Conservation (phyloP, 2,888 invertebrate species). For the Napeogenes inachia region DNA sequence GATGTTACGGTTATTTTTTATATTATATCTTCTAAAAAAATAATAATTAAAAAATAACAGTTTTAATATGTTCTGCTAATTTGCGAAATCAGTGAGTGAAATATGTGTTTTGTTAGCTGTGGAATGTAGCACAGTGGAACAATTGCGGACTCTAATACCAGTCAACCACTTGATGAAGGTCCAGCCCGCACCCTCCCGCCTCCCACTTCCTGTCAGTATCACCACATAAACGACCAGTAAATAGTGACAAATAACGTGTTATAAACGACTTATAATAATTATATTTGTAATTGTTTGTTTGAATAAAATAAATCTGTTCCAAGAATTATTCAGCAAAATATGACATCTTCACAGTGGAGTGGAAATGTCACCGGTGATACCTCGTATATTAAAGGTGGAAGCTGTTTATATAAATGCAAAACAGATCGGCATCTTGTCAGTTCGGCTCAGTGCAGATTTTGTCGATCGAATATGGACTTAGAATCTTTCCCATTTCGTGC, state of each 20-base stretch:
- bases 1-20: no score
- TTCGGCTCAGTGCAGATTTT: slow-evolving; percentile 71
- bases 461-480: slow-evolving; percentile 77
- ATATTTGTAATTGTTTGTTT: slow-evolving; percentile 7
- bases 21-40: not conserved
- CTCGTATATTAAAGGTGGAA: slow-evolving; percentile 65
- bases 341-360: slow-evolving; percentile 8
- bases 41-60: not conserved
- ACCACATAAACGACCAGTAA: slow-evolving; percentile 33
- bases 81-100: slow-evolving; percentile 68
- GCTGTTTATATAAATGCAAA: slow-evolving; percentile 78
- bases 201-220: slow-evolving; percentile 44
- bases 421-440: slow-evolving; percentile 76
- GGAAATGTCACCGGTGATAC: slow-evolving; percentile 43
- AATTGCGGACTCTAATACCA: slow-evolving; percentile 73
- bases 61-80: slow-evolving; percentile 45
- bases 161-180: slow-evolving; percentile 77
- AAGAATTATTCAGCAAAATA: not conserved
- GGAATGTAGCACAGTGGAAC: slow-evolving; percentile 69
- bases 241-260: slow-evolving; percentile 28
- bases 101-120: slow-evolving; percentile 60
- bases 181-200: slow-evolving; percentile 42
- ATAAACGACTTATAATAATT: slow-evolving; percentile 25
- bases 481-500: slow-evolving; percentile 64
- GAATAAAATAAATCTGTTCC: not conserved